Evolutionary conservation across 2,113 vertebrate species (phyloP).

Genomic region (Stomatorhinus ivindoensis): DNA sequence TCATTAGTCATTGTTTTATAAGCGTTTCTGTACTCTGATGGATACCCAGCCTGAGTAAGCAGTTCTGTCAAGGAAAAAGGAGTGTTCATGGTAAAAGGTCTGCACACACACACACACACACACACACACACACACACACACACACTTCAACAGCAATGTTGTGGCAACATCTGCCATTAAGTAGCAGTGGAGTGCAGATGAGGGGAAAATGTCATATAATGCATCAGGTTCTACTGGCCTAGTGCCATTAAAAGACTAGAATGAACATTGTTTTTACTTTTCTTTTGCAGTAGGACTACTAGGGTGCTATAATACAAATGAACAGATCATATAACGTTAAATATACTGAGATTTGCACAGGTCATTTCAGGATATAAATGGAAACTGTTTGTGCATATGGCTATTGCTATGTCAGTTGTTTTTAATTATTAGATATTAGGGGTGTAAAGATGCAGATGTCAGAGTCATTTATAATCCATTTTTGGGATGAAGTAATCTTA

Average conservation of each 20-base stretch:
- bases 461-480: not conserved
- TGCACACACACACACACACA: not conserved
- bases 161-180: not conserved
- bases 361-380: not conserved
- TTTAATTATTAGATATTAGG: not conserved
- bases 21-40: not conserved
- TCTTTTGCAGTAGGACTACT: not conserved
- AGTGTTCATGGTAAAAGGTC: not conserved
- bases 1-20: not conserved
- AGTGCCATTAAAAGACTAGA: not conserved
- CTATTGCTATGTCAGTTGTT: not conserved
- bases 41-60: not conserved
- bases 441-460: not conserved
- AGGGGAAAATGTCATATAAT: not conserved
- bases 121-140: no score
- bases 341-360: not conserved
- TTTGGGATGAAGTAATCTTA: not conserved
- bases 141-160: not conserved
- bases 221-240: not conserved
- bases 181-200: not conserved
- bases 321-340: not conserved
- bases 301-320: not conserved
- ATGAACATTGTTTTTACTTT: not conserved
- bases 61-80: conserved; percentile 17
- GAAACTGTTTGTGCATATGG: not conserved